These are phyloP conservation scores for Tympanoctomys barrerae DNA, from an alignment of 2,797 vertebrate genomes.

Conservation along the genomic window DNA sequence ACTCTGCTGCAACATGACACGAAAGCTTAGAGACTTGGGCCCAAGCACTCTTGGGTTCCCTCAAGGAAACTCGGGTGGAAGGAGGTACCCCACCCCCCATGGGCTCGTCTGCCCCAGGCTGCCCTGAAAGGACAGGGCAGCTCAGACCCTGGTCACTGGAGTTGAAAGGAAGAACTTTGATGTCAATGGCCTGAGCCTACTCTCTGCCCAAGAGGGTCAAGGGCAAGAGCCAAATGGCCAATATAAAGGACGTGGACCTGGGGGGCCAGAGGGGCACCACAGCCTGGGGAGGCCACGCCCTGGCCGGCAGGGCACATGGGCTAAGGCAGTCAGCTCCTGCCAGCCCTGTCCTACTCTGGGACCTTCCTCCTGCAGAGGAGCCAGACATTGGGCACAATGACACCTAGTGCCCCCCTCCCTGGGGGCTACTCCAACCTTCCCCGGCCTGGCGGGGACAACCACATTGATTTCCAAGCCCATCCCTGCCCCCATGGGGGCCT, in stretches of 20 bases:
- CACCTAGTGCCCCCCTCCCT: conserved; percentile 60
- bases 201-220: conserved; percentile 66
- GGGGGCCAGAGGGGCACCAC: conserved; percentile 75
- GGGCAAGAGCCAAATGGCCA: conserved; percentile 68
- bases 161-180: conserved; percentile 75
- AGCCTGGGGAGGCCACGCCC: conserved; percentile 78
- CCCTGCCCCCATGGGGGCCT: conserved; percentile 61
- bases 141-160: conserved; percentile 67
- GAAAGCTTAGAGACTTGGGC: conserved; percentile 72
- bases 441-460: conserved; percentile 74
- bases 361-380: conserved; percentile 61
- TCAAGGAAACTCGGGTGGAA: conserved; percentile 68
- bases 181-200: conserved; percentile 70
- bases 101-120: conserved; percentile 46
- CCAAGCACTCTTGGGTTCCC: conserved; percentile 52
- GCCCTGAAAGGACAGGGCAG: conserved; percentile 52
- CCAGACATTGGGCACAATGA: conserved; percentile 71
- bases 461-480: conserved; percentile 73
- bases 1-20: conserved; percentile 78
- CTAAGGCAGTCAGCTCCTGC: conserved; percentile 77
- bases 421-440: conserved; percentile 75
- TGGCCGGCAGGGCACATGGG: conserved; percentile 84
- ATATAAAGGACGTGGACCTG: conserved; percentile 77
- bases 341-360: conserved; percentile 72
- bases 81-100: conserved; percentile 26